These are phyloP conservation scores for Panthera tigris DNA, from an alignment of 2,113 vertebrate species.

Conservation along the genomic window DNA sequence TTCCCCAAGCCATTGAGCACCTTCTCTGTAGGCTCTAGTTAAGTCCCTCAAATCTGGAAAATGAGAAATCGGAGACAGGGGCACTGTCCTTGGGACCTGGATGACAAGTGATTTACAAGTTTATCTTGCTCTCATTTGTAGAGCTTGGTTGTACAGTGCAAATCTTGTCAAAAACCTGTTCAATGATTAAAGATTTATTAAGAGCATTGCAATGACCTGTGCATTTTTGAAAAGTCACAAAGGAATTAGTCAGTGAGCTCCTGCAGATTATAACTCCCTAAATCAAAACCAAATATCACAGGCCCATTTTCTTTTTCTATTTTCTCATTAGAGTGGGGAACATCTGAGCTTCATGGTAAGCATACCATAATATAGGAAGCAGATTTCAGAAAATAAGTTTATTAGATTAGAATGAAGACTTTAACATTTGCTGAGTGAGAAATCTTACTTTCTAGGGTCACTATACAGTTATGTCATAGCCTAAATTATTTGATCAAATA, in stretches of 20 bases:
- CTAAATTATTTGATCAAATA: neutral
- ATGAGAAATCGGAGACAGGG: neutral
- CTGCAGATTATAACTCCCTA: neutral
- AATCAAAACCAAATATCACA: slow-evolving; percentile 7
- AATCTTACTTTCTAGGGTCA: neutral
- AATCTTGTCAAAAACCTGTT: slow-evolving; percentile 27
- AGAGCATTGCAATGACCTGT: neutral
- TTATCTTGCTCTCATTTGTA: neutral
- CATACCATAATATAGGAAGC: neutral
- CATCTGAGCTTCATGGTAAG: neutral
- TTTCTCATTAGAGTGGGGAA: neutral
- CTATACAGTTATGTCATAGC: neutral
- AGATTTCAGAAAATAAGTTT: neutral
- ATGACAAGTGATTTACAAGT: slow-evolving; percentile 6
- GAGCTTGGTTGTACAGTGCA: neutral
- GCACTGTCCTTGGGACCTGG: neutral
- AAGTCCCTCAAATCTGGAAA: neutral
- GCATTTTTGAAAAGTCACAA: neutral
- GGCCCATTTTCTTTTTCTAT: neutral
- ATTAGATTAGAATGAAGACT: neutral
- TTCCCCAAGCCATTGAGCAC: neutral
- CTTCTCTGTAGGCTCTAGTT: neutral
- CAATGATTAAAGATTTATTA: neutral
- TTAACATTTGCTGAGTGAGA: neutral
- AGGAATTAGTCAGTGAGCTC: neutral